Conservation (phyloP, 2,888 invertebrate species). For the Lacanobia wlatinum region DNA sequence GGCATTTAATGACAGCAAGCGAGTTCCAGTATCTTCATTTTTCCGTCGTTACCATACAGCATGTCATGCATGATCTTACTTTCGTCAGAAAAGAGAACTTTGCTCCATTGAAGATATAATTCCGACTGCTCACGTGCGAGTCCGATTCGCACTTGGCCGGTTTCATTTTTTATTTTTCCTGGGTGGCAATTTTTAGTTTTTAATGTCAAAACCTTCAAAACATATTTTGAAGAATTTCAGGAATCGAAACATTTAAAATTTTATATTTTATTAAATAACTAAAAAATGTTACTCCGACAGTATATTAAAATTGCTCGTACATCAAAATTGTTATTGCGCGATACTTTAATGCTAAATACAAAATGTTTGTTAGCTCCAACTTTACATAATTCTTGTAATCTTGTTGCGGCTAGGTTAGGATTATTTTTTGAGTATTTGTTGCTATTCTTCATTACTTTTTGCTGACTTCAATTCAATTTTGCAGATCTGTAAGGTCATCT, state of each 20-base stretch:
- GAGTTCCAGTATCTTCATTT: too few relatives aligned
- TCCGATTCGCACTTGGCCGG: not conserved
- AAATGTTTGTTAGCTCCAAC: conserved; percentile 58
- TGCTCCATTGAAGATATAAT: too few relatives aligned
- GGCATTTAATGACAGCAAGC: too few relatives aligned
- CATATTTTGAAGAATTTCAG: conserved; percentile 32
- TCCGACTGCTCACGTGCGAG: too few relatives aligned
- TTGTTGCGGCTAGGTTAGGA: conserved; percentile 70
- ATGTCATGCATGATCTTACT: too few relatives aligned
- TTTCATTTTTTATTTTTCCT: not conserved
- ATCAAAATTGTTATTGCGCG: conserved; percentile 68
- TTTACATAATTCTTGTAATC: conserved; percentile 55
- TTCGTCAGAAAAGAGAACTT: too few relatives aligned
- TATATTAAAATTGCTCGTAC: conserved; percentile 76
- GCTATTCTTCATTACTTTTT: conserved; percentile 1
- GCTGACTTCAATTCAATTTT: conserved; percentile 18
- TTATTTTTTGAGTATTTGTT: conserved; percentile 3
- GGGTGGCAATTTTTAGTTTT: conserved; percentile 5
- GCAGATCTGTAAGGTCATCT: conserved; percentile 33
- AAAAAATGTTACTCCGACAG: conserved; percentile 79
- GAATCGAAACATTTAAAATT: conserved; percentile 31
- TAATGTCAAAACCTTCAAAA: conserved; percentile 30
- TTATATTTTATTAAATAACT: conserved; percentile 10
- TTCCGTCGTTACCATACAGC: too few relatives aligned
- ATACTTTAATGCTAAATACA: conserved; percentile 62